phyloP scores from a whole-genome alignment of 2,113 vertebrate species.

The Corvus hawaiiensis region DNA sequence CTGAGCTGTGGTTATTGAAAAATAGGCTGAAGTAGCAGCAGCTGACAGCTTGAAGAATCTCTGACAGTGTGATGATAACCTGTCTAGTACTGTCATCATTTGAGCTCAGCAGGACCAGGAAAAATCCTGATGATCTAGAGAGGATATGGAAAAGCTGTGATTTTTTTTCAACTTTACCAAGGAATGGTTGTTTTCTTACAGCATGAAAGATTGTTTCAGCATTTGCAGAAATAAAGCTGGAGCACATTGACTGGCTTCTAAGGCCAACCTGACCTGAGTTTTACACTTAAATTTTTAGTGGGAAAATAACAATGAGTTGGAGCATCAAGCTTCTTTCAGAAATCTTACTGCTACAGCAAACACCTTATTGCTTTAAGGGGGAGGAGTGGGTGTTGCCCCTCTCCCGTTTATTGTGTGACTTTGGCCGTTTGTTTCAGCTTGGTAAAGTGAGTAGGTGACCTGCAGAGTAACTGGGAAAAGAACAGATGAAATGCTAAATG shows the following conservation, averaged over 20 bases:
- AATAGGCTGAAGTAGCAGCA: constrained; percentile 1
- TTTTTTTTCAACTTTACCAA: not conserved
- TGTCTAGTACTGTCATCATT: not conserved
- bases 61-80: constrained; percentile 24
- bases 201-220: not conserved
- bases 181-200: not conserved
- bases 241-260: not conserved
- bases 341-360: not conserved
- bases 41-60: not conserved
- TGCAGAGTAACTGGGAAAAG: not conserved
- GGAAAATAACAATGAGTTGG: not conserved
- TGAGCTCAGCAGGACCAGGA: not conserved
- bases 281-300: not conserved
- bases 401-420: not conserved
- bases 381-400: not conserved
- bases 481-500: not conserved
- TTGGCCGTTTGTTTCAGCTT: not conserved
- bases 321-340: not conserved
- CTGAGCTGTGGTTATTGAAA: not conserved
- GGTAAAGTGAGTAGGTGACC: not conserved
- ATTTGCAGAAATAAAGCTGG: not conserved
- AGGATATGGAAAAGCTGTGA: not conserved
- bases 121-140: not conserved
- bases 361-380: not conserved
- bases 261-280: not conserved